Evolutionary conservation across 2,113 vertebrate genomes (phyloP).

Genomic region (Paramisgurnus dabryanus): DNA sequence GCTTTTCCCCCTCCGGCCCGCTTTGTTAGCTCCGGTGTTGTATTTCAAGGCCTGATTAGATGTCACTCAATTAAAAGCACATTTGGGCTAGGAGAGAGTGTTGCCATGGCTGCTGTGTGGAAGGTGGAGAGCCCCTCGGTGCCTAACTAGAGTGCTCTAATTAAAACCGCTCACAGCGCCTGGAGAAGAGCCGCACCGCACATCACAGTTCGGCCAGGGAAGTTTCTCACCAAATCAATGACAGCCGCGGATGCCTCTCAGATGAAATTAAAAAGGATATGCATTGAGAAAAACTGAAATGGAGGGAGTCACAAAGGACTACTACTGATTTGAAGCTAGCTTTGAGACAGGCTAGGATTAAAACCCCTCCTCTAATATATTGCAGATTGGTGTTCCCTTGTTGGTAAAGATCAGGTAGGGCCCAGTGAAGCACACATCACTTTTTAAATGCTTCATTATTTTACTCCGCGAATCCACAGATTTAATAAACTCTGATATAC

Average conservation of each 20-base stretch:
- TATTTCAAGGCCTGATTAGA: slow-evolving; percentile 75
- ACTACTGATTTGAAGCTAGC: slow-evolving; percentile 72
- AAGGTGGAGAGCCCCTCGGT: slow-evolving; percentile 63
- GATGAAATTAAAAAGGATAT: slow-evolving; percentile 77
- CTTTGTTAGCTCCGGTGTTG: slow-evolving; percentile 70
- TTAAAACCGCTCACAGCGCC: slow-evolving; percentile 67
- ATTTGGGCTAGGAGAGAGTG: slow-evolving; percentile 67
- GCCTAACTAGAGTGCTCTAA: slow-evolving; percentile 65
- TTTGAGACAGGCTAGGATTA: slow-evolving; percentile 76
- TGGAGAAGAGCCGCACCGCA: slow-evolving; percentile 53
- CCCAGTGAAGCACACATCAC: slow-evolving; percentile 85
- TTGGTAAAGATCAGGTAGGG: slow-evolving; percentile 73
- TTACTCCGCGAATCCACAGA: slow-evolving; percentile 86
- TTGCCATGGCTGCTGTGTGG: slow-evolving; percentile 71
- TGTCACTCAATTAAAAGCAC: slow-evolving; percentile 80
- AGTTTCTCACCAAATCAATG: slow-evolving; percentile 78
- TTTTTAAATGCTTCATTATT: slow-evolving; percentile 92
- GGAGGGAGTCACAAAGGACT: slow-evolving; percentile 75
- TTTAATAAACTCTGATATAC: slow-evolving; percentile 85
- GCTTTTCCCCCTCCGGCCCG: slow-evolving; percentile 62
- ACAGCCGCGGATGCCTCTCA: slow-evolving; percentile 61
- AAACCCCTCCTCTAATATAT: slow-evolving; percentile 77
- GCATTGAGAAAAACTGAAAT: slow-evolving; percentile 47
- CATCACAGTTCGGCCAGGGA: slow-evolving; percentile 52
- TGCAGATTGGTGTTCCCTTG: slow-evolving; percentile 71